These are phyloP conservation scores for Drosophila santomea DNA, from an alignment of 1,140 invertebrate species.

Conservation along the genomic window DNA sequence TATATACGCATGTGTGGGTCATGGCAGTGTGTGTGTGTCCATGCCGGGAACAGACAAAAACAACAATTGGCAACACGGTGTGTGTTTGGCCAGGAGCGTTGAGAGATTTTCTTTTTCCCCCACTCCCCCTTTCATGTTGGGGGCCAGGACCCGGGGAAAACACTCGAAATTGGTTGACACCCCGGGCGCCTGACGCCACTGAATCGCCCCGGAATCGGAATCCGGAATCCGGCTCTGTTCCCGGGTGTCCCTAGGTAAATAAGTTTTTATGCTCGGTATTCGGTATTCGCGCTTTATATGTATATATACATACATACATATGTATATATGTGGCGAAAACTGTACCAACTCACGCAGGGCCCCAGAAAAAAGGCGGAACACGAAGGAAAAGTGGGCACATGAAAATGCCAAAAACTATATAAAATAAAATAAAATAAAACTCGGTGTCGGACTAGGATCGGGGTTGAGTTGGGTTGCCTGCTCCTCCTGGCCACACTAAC, in stretches of 20 bases:
- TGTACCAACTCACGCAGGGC: conserved; percentile 73
- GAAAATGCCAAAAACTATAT: conserved; percentile 76
- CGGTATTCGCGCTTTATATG: conserved; percentile 6
- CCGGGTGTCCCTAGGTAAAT: conserved; percentile 70
- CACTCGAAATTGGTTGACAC: conserved; percentile 82
- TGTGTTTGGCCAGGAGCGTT: conserved; percentile 20
- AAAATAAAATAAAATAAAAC: conserved; percentile 80
- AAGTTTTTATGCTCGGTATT: conserved; percentile 49
- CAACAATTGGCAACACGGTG: conserved; percentile 62
- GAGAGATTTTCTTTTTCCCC: conserved; percentile 1
- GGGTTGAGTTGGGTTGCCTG: conserved; percentile 24
- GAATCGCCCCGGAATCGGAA: conserved; percentile 41
- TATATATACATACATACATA: conserved; percentile 10
- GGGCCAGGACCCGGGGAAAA: conserved; percentile 32
- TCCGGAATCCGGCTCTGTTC: conserved; percentile 45
- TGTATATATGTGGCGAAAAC: conserved; percentile 61
- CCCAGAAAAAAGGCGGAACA: conserved; percentile 22
- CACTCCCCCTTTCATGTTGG: not conserved
- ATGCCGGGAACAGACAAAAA: conserved; percentile 42
- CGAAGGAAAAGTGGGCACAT: conserved; percentile 37
- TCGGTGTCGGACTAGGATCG: conserved; percentile 56
- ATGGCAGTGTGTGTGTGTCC: conserved; percentile 4
- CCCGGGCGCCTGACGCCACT: conserved; percentile 56
- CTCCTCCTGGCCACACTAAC: conserved; percentile 54
- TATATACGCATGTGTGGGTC: conserved; percentile 34